Evolutionary conservation across 1,140 invertebrate species (phyloP).

Genomic region (Tribolium castaneum): DNA sequence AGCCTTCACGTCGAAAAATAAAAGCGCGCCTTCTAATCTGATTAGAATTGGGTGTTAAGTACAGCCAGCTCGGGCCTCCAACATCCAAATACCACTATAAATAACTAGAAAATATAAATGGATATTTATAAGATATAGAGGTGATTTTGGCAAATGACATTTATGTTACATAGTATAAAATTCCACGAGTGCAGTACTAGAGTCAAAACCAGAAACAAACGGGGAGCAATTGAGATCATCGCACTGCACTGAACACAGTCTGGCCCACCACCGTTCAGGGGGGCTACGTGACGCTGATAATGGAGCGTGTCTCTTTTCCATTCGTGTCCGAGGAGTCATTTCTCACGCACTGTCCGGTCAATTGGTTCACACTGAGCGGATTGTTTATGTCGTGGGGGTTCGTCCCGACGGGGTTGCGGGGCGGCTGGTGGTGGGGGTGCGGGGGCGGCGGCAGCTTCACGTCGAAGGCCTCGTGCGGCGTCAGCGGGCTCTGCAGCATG

Average conservation of each 20-base stretch:
- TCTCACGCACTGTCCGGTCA: conserved; percentile 80
- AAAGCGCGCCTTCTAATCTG: background rate
- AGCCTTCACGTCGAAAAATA: background rate
- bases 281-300: conserved; percentile 73
- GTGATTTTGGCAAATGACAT: conserved; percentile 65
- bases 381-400: conserved; percentile 93
- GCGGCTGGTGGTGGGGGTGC: conserved; percentile 63
- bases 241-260: conserved; percentile 47
- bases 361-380: conserved; percentile 87
- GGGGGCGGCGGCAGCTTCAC: conserved; percentile 60
- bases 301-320: conserved; percentile 66
- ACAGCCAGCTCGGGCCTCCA: background rate
- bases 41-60: conserved; percentile 15
- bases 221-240: conserved; percentile 54
- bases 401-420: conserved; percentile 85
- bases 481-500: conserved; percentile 69
- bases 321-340: conserved; percentile 65
- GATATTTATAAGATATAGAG: conserved; percentile 54
- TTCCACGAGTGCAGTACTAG: conserved; percentile 50
- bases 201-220: conserved; percentile 37
- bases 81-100: conserved; percentile 49
- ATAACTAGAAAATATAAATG: conserved; percentile 55
- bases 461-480: conserved; percentile 63
- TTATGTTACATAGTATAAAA: conserved; percentile 64
- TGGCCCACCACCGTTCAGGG: background rate